Conservation (phyloP, 2,113 vertebrate genomes). For the Siphamia tubifer region DNA sequence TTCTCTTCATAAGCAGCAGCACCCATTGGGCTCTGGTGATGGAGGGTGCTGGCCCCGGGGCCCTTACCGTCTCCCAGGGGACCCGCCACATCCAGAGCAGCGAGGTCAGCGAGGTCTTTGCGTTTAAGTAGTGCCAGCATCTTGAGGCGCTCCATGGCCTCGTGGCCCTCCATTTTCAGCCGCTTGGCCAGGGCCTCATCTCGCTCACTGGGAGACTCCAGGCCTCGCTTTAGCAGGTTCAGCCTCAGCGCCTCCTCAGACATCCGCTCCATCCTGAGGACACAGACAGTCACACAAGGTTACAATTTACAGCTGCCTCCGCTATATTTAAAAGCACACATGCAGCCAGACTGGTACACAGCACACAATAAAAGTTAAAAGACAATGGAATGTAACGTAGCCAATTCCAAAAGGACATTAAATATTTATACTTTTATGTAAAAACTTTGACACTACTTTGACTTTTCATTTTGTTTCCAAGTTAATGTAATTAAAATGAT, state of each 20-base stretch:
- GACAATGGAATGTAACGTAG: too few relatives aligned
- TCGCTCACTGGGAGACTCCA: constrained; percentile 89
- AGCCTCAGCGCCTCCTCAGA: constrained; percentile 93
- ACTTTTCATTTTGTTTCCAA: too few relatives aligned
- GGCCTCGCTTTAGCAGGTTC: constrained; percentile 91
- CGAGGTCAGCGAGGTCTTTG: constrained; percentile 93
- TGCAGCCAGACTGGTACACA: too few relatives aligned
- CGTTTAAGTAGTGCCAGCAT: constrained; percentile 96
- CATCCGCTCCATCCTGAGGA: constrained; percentile 94
- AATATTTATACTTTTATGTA: too few relatives aligned
- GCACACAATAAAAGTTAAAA: too few relatives aligned
- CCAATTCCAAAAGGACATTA: too few relatives aligned
- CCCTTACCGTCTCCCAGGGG: constrained; percentile 80
- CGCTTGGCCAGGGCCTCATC: constrained; percentile 94
- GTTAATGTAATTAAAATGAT: too few relatives aligned
- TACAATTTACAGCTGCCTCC: too few relatives aligned
- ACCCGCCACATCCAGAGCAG: constrained; percentile 81
- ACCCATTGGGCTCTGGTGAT: constrained; percentile 75
- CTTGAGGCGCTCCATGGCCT: constrained; percentile 97
- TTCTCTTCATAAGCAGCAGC: constrained; percentile 77
- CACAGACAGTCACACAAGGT: not conserved
- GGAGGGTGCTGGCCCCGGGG: constrained; percentile 65
- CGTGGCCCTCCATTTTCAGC: constrained; percentile 96
- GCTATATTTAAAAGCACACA: too few relatives aligned
- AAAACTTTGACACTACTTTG: too few relatives aligned